phyloP scores from a whole-genome alignment of 2,888 invertebrate genomes.

The Cheilosia urbana region DNA sequence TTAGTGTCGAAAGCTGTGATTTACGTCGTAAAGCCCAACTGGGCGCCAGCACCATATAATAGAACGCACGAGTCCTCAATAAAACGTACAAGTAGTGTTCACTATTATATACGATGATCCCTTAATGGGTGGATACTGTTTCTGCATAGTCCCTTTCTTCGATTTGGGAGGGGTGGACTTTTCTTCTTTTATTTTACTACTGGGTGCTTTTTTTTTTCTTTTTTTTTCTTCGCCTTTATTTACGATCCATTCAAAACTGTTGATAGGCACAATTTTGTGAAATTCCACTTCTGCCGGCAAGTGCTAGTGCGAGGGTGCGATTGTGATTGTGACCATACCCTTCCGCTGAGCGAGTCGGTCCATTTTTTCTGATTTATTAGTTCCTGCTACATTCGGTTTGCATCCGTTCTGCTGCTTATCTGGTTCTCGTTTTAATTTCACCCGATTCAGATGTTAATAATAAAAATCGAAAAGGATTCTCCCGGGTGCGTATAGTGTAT shows the following conservation, averaged over 20 bases:
- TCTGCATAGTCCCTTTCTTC: slow-evolving; percentile 10
- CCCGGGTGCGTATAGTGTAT: slow-evolving; percentile 18
- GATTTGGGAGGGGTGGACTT: neutral
- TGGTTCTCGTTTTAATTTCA: slow-evolving; percentile 56
- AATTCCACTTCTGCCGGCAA: neutral
- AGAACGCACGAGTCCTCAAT: slow-evolving; percentile 46
- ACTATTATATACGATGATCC: slow-evolving; percentile 19
- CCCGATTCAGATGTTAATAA: slow-evolving; percentile 67
- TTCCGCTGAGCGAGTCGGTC: slow-evolving; percentile 20
- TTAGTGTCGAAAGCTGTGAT: slow-evolving; percentile 71
- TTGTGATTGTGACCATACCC: slow-evolving; percentile 19
- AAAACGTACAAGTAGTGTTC: neutral
- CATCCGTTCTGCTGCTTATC: slow-evolving; percentile 35
- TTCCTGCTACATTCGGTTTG: slow-evolving; percentile 25
- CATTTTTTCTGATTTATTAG: slow-evolving; percentile 67
- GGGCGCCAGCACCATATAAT: slow-evolving; percentile 1
- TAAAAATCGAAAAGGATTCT: slow-evolving; percentile 54
- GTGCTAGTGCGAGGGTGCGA: neutral
- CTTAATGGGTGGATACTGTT: neutral
- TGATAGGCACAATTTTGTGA: slow-evolving; percentile 61
- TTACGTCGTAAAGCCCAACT: slow-evolving; percentile 51
- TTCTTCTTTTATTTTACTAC: slow-evolving; percentile 28
- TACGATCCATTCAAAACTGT: slow-evolving; percentile 66
- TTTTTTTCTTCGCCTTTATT: slow-evolving; percentile 22
- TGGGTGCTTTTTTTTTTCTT: slow-evolving; percentile 1